Base-by-base conservation (phyloP, 2,113 vertebrate species). In the Limanda limanda region DNA sequence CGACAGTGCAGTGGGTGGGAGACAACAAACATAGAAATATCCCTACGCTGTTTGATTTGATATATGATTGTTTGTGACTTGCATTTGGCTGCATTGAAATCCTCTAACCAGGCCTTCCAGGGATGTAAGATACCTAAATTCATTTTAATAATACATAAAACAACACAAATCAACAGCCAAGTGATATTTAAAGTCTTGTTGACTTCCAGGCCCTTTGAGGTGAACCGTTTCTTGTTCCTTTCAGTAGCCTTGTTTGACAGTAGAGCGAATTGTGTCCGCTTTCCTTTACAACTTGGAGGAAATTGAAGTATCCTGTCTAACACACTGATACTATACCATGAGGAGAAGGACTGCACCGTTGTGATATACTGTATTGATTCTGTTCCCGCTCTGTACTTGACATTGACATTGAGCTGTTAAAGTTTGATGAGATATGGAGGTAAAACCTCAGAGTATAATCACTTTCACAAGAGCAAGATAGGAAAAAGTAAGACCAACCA, bases 351-450 rank as follows among this genome's bases (percentile, higher is more conserved):
- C 27, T 68, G 20, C 47, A 84, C 63, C 69, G 59, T 71, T 70
- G 54, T 68, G 68, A 68, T 79, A 78, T 74, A 35, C n/a, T 52
- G n/a, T 85, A 88, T 85, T 91, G 86, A 89, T 86, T 86, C 23
- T 18, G 27, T 65, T 52, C 13, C 0, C 12, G 17, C 64, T 40
- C 37, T 42, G 35, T 48, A 60, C 70, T 83, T 66, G 71, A 42
- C 40, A 42, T 82, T 86, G 83, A 74, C 45, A 48, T 37, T 48
- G 1, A 86, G 83, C 83, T 86, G 52, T 82, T 83, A 70, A 76
- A 83, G 64, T 76, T 71, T 71, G 85, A 86, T 73, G 63, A 73
- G 68, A 86, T 76, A 79, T 79, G n/a, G 35, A 72, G 65, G 60
- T 81, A 71, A 72, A 76, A 79, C 4, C 58, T 60, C 76, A 48